phyloP scores from a whole-genome alignment of 1,140 invertebrate species.

The Anoplolepis gracilipes region DNA sequence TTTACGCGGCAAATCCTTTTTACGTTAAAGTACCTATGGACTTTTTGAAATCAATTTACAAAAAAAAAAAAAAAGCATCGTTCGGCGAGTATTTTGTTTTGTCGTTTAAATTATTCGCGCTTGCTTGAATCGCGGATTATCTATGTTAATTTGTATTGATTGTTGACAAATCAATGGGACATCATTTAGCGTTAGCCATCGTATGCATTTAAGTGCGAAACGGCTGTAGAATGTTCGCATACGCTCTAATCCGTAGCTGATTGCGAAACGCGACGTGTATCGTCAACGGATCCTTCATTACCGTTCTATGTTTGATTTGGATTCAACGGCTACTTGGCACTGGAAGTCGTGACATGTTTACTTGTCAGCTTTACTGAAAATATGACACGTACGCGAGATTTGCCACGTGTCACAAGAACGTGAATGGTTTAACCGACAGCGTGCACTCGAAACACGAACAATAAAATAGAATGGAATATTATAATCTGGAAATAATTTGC shows the following conservation, averaged over 20 bases:
- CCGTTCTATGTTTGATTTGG: constrained; percentile 42
- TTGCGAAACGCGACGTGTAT: constrained; percentile 11
- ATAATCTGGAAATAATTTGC: not conserved
- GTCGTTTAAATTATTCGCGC: not conserved
- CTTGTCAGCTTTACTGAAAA: constrained; percentile 29
- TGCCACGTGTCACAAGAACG: not conserved
- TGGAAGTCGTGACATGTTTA: not conserved
- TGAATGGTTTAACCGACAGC: not conserved
- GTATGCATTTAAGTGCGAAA: constrained; percentile 31
- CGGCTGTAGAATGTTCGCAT: not conserved
- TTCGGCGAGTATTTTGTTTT: not conserved
- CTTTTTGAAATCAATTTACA: not conserved
- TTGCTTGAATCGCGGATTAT: not conserved
- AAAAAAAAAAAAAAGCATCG: not conserved
- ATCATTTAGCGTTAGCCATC: constrained; percentile 6
- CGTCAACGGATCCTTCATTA: constrained; percentile 51
- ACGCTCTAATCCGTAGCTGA: constrained; percentile 24
- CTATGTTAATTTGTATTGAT: not conserved
- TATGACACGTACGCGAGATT: constrained; percentile 8
- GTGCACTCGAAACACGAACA: not conserved
- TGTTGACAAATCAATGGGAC: constrained; percentile 1
- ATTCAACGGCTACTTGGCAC: constrained; percentile 31
- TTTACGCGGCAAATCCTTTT: not conserved
- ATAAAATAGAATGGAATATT: constrained; percentile 1
- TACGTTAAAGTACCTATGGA: not conserved